A percentile compares a stretch with the other conserved stretches of the same genome.
Conservation (phyloP, 2,888 invertebrate genomes). For the Drosophila lacicola region DNA sequence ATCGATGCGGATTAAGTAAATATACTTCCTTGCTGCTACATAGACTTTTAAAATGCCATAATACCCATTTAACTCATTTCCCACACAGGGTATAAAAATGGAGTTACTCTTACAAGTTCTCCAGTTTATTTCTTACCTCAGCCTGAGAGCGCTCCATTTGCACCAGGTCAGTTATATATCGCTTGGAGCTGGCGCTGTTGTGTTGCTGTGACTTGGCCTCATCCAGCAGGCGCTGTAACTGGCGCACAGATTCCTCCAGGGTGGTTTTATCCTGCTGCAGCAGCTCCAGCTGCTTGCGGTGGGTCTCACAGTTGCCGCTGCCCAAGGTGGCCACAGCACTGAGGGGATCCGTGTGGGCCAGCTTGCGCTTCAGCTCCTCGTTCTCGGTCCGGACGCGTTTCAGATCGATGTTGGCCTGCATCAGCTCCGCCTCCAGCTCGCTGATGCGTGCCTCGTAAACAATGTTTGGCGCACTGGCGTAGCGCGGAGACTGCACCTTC, state of each 20-base stretch:
- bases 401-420: constrained; percentile 91
- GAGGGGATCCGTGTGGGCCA: constrained; percentile 72
- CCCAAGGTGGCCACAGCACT: constrained; percentile 49
- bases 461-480: constrained; percentile 91
- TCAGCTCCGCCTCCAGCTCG: constrained; percentile 93
- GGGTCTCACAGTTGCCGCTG: constrained; percentile 86
- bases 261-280: constrained; percentile 90
- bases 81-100: no score
- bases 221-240: constrained; percentile 88
- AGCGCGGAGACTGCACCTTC: constrained; percentile 79
- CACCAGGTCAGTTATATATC: constrained; percentile 91
- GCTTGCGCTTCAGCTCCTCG: constrained; percentile 85
- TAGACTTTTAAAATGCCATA: no score
- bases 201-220: constrained; percentile 86
- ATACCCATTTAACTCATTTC: no score
- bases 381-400: constrained; percentile 90
- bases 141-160: constrained; percentile 91
- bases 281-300: constrained; percentile 89
- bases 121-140: constrained; percentile 84
- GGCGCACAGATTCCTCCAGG: constrained; percentile 89
- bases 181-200: constrained; percentile 85
- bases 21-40: no score
- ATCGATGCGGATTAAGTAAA: no score
- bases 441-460: constrained; percentile 94
- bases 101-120: no score